Conservation (phyloP, 2,797 vertebrate genomes). For the Tragelaphus eurycerus region DNA sequence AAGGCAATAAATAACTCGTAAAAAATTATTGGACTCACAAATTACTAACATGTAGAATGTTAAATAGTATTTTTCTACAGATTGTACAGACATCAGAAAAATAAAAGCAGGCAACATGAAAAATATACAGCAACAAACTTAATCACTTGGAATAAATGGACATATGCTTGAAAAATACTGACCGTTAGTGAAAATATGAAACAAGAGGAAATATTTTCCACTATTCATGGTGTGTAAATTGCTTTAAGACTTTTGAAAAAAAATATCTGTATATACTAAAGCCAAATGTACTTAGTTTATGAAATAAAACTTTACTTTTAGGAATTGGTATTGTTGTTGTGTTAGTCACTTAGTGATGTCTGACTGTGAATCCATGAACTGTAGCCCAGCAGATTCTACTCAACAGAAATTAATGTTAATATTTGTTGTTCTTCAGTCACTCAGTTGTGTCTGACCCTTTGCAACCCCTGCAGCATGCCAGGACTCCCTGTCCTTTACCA, state of each 20-base stretch:
- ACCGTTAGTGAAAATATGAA: not conserved
- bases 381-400: not conserved
- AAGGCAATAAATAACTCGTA: not conserved
- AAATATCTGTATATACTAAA: not conserved
- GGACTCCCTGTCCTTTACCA: not conserved
- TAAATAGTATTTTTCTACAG: not conserved
- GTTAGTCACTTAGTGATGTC: not conserved
- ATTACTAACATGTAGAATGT: not conserved
- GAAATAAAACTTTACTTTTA: not conserved
- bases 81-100: not conserved
- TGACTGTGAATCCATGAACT: not conserved
- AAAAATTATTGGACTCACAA: not conserved
- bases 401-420: not conserved
- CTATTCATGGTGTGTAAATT: not conserved
- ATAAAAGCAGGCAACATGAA: not conserved
- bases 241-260: not conserved
- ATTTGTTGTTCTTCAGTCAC: not conserved
- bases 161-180: not conserved
- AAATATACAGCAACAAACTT: not conserved
- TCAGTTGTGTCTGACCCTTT: not conserved
- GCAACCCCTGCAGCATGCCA: not conserved
- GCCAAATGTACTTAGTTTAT: not conserved
- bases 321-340: not conserved
- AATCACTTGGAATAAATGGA: not conserved
- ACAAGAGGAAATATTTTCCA: too few relatives aligned